phyloP scores from a whole-genome alignment of 2,888 invertebrate genomes.

The Ceramica pisi region DNA sequence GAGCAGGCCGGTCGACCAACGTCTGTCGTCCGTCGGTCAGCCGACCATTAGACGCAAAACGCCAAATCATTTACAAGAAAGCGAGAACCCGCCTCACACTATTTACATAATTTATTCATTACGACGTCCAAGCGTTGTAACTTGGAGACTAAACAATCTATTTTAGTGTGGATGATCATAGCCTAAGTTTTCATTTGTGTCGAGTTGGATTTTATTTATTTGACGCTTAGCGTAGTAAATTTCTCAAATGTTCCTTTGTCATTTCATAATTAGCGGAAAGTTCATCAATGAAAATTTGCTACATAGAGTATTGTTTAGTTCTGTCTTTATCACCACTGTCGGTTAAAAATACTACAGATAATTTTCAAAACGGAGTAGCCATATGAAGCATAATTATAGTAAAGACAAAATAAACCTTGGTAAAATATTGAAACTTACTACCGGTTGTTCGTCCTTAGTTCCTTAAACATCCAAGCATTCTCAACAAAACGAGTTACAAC shows the following conservation, averaged over 20 bases:
- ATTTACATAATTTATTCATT: slow-evolving; percentile 90
- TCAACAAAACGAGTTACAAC: slow-evolving; percentile 73
- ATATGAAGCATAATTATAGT: neutral
- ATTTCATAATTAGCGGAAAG: neutral
- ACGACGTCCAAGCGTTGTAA: slow-evolving; percentile 71
- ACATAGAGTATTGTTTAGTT: slow-evolving; percentile 9
- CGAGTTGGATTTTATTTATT: slow-evolving; percentile 12
- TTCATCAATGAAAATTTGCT: neutral
- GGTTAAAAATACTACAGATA: no score
- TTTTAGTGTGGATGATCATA: slow-evolving; percentile 2
- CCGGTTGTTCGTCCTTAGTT: neutral
- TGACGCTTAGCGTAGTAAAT: neutral
- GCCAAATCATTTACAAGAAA: slow-evolving; percentile 89
- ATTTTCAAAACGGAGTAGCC: neutral
- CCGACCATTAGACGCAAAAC: slow-evolving; percentile 85
- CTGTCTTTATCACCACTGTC: neutral
- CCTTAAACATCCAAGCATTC: neutral
- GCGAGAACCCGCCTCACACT: slow-evolving; percentile 86
- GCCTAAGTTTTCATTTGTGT: slow-evolving; percentile 1
- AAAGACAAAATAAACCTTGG: neutral
- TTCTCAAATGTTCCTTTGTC: neutral
- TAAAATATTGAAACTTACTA: neutral
- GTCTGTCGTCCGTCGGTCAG: slow-evolving; percentile 45
- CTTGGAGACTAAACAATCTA: slow-evolving; percentile 60
- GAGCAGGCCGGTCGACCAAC: slow-evolving; percentile 59